A percentile compares a stretch with the other conserved stretches of the same genome.
Conservation (phyloP, 2,113 vertebrate species). For the Phalacrocorax carbo region DNA sequence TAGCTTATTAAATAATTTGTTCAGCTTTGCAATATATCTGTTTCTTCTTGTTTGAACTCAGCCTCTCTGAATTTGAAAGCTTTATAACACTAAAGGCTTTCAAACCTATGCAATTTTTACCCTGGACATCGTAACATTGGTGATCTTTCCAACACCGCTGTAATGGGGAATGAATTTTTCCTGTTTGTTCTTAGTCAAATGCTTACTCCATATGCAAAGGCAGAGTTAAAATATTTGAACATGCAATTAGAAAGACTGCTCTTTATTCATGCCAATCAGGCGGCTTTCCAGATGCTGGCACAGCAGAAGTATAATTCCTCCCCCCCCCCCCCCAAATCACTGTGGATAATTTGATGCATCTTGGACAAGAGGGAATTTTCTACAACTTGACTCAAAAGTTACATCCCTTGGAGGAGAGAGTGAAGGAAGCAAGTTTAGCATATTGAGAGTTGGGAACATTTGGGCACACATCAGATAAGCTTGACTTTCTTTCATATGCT, state of each 20-base stretch:
- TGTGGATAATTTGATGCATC: conserved; percentile 29
- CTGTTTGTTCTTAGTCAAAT: not conserved
- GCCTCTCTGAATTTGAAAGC: not conserved
- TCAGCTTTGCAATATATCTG: conserved; percentile 20
- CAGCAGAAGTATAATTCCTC: not conserved
- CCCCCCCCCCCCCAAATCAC: conserved; percentile 20
- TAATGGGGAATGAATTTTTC: not conserved
- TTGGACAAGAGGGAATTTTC: conserved; percentile 1
- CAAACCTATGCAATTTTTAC: not conserved
- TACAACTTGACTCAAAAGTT: conserved; percentile 20
- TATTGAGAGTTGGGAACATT: not conserved
- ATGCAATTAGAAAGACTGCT: not conserved
- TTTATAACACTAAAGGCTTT: not conserved
- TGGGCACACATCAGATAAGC: not conserved
- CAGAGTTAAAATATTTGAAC: conserved; percentile 9
- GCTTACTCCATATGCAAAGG: conserved; percentile 1
- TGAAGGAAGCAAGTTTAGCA: not conserved
- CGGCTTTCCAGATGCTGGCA: conserved; percentile 51
- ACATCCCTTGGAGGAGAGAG: not conserved
- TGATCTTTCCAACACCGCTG: not conserved
- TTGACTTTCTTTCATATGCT: not conserved
- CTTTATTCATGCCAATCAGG: conserved; percentile 15
- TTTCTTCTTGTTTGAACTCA: conserved; percentile 15
- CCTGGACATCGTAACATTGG: not conserved
- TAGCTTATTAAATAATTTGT: conserved; percentile 44